Conservation (phyloP, 2,888 invertebrate species). For the Tenthredo scrophulariae region DNA sequence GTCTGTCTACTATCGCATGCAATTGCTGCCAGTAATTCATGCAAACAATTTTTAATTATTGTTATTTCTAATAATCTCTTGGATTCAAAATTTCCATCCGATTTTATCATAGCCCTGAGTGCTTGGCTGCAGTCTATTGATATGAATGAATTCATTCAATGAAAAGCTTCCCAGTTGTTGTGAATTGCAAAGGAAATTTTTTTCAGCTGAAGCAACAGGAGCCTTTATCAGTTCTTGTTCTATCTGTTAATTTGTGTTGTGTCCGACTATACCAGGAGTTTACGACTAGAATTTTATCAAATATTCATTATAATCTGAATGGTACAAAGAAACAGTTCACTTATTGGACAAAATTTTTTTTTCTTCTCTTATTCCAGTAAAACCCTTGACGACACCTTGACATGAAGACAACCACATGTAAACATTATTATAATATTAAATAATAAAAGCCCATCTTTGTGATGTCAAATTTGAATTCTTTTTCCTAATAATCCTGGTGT, state of each 20-base stretch:
- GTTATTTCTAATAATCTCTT: not conserved
- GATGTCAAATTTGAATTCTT: slow-evolving; percentile 32
- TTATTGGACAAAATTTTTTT: slow-evolving; percentile 55
- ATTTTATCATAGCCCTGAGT: not conserved
- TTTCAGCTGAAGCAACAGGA: not conserved
- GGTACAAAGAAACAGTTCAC: slow-evolving; percentile 10
- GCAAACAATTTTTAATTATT: not conserved
- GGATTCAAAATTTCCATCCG: not conserved
- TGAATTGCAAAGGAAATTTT: not conserved
- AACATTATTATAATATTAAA: slow-evolving; percentile 74
- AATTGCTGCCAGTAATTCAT: not conserved
- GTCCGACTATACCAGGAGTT: not conserved
- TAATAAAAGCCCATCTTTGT: slow-evolving; percentile 57
- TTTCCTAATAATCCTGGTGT: not conserved
- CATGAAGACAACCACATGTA: slow-evolving; percentile 70
- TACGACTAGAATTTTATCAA: not conserved
- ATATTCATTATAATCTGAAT: not conserved
- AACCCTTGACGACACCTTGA: slow-evolving; percentile 61
- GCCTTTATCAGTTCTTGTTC: not conserved
- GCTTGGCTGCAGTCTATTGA: not conserved
- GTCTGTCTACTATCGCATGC: not conserved
- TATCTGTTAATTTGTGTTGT: not conserved
- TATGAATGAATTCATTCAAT: not conserved
- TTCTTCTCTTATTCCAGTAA: slow-evolving; percentile 71
- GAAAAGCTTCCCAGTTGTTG: not conserved